These are phyloP conservation scores for Anagyrus pseudococci DNA, from an alignment of 2,888 invertebrate species.

Conservation along the genomic window DNA sequence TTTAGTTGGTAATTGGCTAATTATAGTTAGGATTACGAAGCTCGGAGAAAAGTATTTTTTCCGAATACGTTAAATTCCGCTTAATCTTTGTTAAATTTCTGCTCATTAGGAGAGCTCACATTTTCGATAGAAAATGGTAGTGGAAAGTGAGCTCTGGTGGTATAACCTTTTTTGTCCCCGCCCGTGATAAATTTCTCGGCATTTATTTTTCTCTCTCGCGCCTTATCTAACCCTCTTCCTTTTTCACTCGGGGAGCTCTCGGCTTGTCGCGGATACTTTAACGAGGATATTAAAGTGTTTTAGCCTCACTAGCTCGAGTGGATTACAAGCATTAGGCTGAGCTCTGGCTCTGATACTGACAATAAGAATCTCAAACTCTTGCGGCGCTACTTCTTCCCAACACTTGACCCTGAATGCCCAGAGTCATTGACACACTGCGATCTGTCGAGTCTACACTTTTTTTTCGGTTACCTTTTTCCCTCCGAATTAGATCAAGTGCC, in stretches of 20 bases:
- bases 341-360: slow-evolving; percentile 38
- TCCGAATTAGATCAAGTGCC: slow-evolving; percentile 24
- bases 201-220: background rate
- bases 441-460: slow-evolving; percentile 27
- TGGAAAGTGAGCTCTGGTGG: no score
- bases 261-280: slow-evolving; percentile 43
- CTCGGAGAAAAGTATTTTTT: no score
- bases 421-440: slow-evolving; percentile 19
- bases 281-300: slow-evolving; percentile 51
- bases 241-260: slow-evolving; percentile 36
- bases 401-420: slow-evolving; percentile 35
- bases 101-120: no score
- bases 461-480: no score
- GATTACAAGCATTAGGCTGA: slow-evolving; percentile 45
- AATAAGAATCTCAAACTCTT: slow-evolving; percentile 36
- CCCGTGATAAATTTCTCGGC: background rate
- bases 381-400: slow-evolving; percentile 21
- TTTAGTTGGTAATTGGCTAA: no score
- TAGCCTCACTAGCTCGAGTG: slow-evolving; percentile 44
- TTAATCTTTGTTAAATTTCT: no score
- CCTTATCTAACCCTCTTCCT: slow-evolving; percentile 1
- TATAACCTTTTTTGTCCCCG: no score
- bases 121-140: no score
- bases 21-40: no score
- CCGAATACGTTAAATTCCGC: no score